Conservation (phyloP, 2,113 vertebrate genomes). For the Petrocephalus zakoni region DNA sequence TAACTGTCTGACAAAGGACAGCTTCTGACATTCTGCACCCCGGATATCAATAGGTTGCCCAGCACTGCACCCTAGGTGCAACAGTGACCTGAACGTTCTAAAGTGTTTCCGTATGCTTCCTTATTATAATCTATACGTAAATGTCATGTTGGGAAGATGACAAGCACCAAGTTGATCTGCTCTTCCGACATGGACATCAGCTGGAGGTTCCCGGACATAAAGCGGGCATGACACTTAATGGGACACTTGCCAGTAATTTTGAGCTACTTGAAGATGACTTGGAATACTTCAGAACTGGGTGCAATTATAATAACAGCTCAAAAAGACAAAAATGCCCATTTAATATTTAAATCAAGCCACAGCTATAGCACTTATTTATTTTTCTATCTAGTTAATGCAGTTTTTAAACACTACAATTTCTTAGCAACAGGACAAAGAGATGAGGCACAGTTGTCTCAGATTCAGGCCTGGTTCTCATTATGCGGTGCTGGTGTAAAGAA, state of each 20-base stretch:
- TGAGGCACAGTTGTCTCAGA: too few species aligned
- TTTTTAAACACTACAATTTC: background rate
- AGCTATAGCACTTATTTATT: background rate
- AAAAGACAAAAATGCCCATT: background rate
- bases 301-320: background rate
- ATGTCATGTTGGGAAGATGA: background rate
- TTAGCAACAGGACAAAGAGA: background rate
- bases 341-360: background rate
- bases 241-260: background rate
- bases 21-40: too few species aligned
- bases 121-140: background rate
- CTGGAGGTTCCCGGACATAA: background rate
- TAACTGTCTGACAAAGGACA: background rate
- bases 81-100: background rate
- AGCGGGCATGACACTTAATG: background rate
- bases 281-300: background rate
- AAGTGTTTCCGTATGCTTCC: background rate
- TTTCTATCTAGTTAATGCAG: background rate
- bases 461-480: background rate
- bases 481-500: background rate
- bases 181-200: background rate
- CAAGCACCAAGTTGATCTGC: background rate
- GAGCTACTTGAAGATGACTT: background rate
- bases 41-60: too few species aligned
- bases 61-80: background rate